These are phyloP conservation scores for Lutraria rhynchaena DNA, from an alignment of 1,140 invertebrate genomes.

Conservation along the genomic window DNA sequence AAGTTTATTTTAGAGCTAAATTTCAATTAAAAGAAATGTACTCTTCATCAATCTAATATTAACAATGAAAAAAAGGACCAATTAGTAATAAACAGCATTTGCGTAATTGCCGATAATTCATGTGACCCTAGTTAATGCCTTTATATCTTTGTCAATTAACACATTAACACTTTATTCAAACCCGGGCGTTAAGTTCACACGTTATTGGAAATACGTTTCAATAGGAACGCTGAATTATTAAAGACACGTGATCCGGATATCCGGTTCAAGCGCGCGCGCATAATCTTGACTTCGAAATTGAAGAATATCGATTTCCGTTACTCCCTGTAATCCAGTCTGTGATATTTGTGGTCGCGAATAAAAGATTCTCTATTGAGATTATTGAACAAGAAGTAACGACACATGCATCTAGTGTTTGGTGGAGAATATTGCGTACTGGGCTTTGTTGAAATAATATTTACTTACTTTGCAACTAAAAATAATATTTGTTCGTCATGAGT, in stretches of 20 bases:
- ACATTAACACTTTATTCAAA: too few species aligned
- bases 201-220: too few species aligned
- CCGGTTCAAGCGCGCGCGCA: not conserved
- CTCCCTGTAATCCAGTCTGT: not conserved
- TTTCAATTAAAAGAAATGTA: too few species aligned
- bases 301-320: constrained; percentile 24
- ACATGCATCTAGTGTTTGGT: constrained; percentile 9
- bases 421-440: not conserved
- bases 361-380: not conserved
- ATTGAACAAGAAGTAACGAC: not conserved
- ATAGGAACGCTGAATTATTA: too few species aligned
- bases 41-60: too few species aligned
- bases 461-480: not conserved
- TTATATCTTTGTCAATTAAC: too few species aligned
- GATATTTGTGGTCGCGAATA: not conserved
- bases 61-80: too few species aligned
- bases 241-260: constrained; percentile 4
- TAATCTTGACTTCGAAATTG: not conserved
- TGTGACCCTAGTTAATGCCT: too few species aligned
- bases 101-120: too few species aligned
- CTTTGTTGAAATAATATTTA: not conserved
- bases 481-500: constrained; percentile 29
- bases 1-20: too few species aligned
- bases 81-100: too few species aligned
- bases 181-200: too few species aligned